phyloP scores from a whole-genome alignment of 2,113 vertebrate species.

The Ophiodon elongatus region DNA sequence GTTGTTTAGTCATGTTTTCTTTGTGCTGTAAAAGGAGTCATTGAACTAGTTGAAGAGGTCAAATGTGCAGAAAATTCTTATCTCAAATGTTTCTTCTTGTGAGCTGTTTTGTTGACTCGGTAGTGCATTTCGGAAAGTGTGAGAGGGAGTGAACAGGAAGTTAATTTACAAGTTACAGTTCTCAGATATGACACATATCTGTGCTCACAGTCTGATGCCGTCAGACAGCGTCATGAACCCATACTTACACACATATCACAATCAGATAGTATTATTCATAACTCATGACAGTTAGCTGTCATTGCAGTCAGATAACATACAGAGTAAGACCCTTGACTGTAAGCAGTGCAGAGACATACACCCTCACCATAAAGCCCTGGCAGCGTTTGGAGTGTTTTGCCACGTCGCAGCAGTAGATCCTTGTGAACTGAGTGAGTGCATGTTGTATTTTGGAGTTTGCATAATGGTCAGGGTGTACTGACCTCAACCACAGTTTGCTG shows the following conservation, averaged over 20 bases:
- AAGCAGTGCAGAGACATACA: neutral
- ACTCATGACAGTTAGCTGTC: neutral
- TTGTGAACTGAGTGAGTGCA: conserved; percentile 47
- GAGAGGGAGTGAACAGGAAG: conserved; percentile 21
- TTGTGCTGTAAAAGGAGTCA: conserved; percentile 22
- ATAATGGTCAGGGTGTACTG: conserved; percentile 65
- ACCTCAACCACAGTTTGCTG: conserved; percentile 71
- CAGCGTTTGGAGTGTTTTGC: conserved; percentile 51
- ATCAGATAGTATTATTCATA: neutral
- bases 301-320: neutral
- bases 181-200: neutral
- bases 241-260: neutral
- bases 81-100: conserved; percentile 16
- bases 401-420: conserved; percentile 68
- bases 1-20: conserved; percentile 39
- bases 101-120: conserved; percentile 35
- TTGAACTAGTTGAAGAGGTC: conserved; percentile 13
- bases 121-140: neutral
- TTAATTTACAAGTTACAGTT: conserved; percentile 1
- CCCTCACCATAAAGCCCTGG: neutral
- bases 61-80: conserved; percentile 34
- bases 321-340: neutral
- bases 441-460: conserved; percentile 68
- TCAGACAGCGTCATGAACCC: neutral
- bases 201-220: neutral